Evolutionary conservation across 1,140 invertebrate species (phyloP).

Genomic region (Sitodiplosis mosellana): DNA sequence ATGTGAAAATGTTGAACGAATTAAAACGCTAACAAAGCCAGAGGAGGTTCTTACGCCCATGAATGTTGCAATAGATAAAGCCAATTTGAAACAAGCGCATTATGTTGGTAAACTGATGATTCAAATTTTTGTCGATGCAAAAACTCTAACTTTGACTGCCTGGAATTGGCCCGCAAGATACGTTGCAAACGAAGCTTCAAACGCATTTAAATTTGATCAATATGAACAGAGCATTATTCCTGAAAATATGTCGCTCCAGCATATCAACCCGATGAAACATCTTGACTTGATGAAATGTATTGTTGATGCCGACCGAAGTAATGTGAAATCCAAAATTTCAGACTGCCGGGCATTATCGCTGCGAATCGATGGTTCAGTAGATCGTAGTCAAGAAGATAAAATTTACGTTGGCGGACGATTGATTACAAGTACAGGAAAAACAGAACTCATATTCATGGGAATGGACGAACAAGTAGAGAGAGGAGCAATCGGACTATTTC

Average conservation of each 20-base stretch:
- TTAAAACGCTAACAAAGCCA: too few species aligned
- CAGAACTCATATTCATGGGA: not conserved
- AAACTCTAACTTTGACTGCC: not conserved
- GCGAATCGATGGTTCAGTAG: not conserved
- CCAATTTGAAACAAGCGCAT: too few species aligned
- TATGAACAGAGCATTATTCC: not conserved
- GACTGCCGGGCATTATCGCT: not conserved
- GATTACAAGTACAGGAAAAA: not conserved
- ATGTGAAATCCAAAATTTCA: not conserved
- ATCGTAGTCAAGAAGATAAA: not conserved
- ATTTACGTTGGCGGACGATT: not conserved
- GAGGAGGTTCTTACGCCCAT: too few species aligned
- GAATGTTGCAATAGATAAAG: too few species aligned
- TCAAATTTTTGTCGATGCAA: not conserved
- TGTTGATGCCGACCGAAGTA: not conserved
- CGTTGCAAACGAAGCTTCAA: not conserved
- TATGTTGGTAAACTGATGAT: too few species aligned
- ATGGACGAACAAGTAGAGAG: not conserved
- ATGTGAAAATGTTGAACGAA: too few species aligned
- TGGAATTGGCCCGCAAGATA: not conserved
- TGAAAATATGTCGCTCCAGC: not conserved
- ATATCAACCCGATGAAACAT: not conserved
- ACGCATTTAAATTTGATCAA: not conserved
- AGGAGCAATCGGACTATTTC: not conserved
- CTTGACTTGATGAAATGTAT: not conserved